A percentile compares a stretch with the other conserved stretches of the same genome.
Conservation (phyloP, 2,113 vertebrate species). For the Labeo rohita region DNA sequence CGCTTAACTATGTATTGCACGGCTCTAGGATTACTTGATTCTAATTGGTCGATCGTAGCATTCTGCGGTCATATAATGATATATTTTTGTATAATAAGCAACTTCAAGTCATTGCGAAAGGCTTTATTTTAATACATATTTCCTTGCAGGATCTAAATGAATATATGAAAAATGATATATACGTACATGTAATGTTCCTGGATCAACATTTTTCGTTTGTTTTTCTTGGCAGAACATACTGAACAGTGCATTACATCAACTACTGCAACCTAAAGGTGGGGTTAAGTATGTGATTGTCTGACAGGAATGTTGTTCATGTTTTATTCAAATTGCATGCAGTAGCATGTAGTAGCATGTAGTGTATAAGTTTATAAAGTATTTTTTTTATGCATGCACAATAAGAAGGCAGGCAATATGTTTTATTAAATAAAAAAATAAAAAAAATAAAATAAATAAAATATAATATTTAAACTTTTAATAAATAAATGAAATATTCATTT, state of each 20-base stretch:
- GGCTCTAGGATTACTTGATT: background rate
- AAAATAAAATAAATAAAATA: too few species aligned
- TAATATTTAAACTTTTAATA: too few species aligned
- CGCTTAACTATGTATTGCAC: background rate
- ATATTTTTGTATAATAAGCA: background rate
- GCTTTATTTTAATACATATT: background rate
- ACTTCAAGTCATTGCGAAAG: background rate
- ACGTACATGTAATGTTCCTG: background rate
- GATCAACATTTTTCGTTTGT: background rate
- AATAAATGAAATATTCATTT: too few species aligned
- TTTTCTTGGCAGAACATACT: background rate
- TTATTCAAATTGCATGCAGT: background rate
- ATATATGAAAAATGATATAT: background rate
- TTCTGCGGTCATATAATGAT: background rate
- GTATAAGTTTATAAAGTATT: too few species aligned
- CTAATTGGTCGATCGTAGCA: background rate
- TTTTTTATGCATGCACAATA: too few species aligned
- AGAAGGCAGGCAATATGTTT: too few species aligned
- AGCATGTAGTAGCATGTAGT: too few species aligned
- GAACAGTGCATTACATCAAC: background rate
- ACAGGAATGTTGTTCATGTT: background rate
- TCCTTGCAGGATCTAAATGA: background rate
- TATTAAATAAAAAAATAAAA: too few species aligned
- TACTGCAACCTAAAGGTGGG: background rate
- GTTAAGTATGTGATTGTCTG: background rate